These are phyloP conservation scores for Nebria salina DNA, from an alignment of 2,888 invertebrate species.

Conservation along the genomic window DNA sequence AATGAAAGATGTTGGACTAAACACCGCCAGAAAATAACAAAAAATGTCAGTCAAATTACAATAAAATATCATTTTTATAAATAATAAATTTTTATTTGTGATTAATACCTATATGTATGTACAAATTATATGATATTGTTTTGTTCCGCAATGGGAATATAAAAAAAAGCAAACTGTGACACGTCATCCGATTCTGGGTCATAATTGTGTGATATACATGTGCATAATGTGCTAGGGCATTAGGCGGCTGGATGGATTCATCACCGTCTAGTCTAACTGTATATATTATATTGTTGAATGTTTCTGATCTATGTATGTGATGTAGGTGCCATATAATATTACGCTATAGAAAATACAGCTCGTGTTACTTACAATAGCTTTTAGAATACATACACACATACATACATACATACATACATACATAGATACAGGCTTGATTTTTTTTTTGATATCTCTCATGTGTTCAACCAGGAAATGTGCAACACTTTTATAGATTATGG, in stretches of 20 bases:
- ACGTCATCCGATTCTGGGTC: constrained; percentile 32
- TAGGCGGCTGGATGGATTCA: constrained; percentile 38
- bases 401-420: too few relatives aligned
- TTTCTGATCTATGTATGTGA: constrained; percentile 4
- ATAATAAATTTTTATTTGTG: too few relatives aligned
- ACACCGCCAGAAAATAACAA: neutral
- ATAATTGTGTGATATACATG: constrained; percentile 36
- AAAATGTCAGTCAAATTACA: neutral
- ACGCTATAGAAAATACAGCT: neutral
- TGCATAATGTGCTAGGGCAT: constrained; percentile 36
- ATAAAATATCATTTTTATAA: too few relatives aligned
- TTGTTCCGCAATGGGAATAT: too few relatives aligned
- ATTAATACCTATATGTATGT: too few relatives aligned
- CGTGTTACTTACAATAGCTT: neutral
- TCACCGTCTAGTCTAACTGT: constrained; percentile 44
- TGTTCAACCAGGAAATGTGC: too few relatives aligned
- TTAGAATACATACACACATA: too few relatives aligned
- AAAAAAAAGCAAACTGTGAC: neutral
- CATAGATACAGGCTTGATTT: neutral
- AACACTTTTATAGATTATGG: too few relatives aligned
- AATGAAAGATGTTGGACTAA: neutral
- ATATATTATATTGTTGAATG: constrained; percentile 13
- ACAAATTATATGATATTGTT: too few relatives aligned
- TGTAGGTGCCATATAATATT: constrained; percentile 21
- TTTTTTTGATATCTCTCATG: too few relatives aligned